Evolutionary conservation across 2,113 vertebrate species (phyloP).

Genomic region (Pterocles orientalis): DNA sequence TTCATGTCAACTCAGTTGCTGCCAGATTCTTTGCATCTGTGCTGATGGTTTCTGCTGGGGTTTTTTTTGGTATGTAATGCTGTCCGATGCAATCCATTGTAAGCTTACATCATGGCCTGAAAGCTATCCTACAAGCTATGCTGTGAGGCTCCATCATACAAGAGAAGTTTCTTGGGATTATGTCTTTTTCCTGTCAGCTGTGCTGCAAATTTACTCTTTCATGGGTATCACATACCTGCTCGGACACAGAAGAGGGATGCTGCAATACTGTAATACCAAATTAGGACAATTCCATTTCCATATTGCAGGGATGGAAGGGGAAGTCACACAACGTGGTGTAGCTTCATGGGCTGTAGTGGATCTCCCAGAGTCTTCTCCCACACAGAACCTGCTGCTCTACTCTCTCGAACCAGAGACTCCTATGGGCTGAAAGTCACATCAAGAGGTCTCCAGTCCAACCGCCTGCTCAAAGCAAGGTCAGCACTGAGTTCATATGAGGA

Average conservation of each 20-base stretch:
- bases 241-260: background rate
- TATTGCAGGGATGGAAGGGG: background rate
- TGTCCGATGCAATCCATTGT: background rate
- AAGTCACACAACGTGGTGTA: background rate
- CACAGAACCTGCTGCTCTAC: background rate
- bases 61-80: background rate
- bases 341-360: background rate
- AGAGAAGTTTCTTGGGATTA: background rate
- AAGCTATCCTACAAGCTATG: background rate
- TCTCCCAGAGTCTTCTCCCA: background rate
- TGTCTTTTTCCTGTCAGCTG: background rate
- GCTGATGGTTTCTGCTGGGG: background rate
- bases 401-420: background rate
- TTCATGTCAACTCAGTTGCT: background rate
- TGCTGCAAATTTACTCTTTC: background rate
- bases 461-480: background rate
- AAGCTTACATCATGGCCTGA: background rate
- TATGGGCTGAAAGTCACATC: background rate
- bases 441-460: background rate
- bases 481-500: background rate
- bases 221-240: background rate
- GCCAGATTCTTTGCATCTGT: background rate
- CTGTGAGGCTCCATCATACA: background rate
- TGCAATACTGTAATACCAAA: background rate
- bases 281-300: background rate